phyloP scores from a whole-genome alignment of 2,888 invertebrate species.

The Polydesmus complanatus region DNA sequence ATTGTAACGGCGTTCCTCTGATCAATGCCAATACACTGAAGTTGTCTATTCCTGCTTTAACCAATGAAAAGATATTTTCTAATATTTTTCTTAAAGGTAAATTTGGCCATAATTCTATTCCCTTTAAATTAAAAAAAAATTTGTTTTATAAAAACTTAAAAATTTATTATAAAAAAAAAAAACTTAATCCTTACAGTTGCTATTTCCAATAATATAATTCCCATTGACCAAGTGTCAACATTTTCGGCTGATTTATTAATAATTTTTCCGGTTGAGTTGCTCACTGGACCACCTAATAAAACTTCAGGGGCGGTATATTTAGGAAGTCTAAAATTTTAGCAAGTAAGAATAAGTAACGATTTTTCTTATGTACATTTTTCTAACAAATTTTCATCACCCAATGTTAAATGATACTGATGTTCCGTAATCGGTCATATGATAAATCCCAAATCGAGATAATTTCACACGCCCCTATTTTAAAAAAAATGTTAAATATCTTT shows the following conservation, averaged over 20 bases:
- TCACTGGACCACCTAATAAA: slow-evolving; percentile 20
- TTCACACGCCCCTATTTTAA: slow-evolving; percentile 45
- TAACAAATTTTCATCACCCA: slow-evolving; percentile 27
- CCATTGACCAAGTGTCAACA: slow-evolving; percentile 86
- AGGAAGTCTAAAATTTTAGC: slow-evolving; percentile 25
- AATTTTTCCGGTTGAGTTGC: neutral
- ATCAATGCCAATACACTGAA: neutral
- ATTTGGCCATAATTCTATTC: slow-evolving; percentile 51
- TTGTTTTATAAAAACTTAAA: neutral
- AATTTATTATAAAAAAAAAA: neutral
- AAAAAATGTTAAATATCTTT: too few species aligned
- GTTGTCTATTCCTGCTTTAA: slow-evolving; percentile 26
- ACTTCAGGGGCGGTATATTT: slow-evolving; percentile 33
- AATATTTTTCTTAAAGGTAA: slow-evolving; percentile 49
- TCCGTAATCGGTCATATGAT: slow-evolving; percentile 76
- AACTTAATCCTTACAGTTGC: slow-evolving; percentile 36
- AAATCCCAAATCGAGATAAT: slow-evolving; percentile 84
- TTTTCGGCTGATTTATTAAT: slow-evolving; percentile 44
- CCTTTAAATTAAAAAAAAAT: slow-evolving; percentile 27
- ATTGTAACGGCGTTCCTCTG: neutral
- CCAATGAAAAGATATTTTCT: slow-evolving; percentile 55
- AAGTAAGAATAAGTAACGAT: neutral
- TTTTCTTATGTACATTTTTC: slow-evolving; percentile 2
- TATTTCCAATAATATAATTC: slow-evolving; percentile 73
- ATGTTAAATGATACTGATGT: slow-evolving; percentile 75